Evolutionary conservation across 2,888 invertebrate species (phyloP), one percentile per base, ranked within the genome.

Genomic region (Tupiocoris notatus): DNA sequence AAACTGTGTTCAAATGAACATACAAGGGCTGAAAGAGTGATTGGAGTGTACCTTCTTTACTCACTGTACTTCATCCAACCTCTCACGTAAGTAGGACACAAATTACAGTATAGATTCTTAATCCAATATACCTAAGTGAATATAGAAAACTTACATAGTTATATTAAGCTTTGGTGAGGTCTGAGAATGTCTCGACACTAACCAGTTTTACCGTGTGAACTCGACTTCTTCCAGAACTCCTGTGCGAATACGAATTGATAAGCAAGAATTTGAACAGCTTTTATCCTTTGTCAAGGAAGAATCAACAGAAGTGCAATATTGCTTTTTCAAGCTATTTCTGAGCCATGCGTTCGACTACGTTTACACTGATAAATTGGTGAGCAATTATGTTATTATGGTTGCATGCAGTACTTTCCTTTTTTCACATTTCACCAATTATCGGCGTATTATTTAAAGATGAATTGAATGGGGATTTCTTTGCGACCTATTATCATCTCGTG

Each of bases 41-140:
- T 18, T 56, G 75, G 75, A 12, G 59, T 75, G 0, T 75, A 58
- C 20, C 23, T 75, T 12, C 23, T 75, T 25, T 75, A 66, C 21
- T 20, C 75, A 17, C 66, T 75, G 1, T 75, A 66, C 75, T 66
- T 25, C 59, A 59, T 25, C 1, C 75, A 75, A 66, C 66, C 66
- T 12, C 25, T 75, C 17, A 75, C 25, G 75, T 75, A 58, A 64
- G 65, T 57, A n/a, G n/a, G n/a, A n/a, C n/a, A n/a, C n/a, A n/a
- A n/a, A n/a, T n/a, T n/a, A n/a, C n/a, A n/a, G n/a, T n/a, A n/a
- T n/a, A n/a, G n/a, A n/a, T n/a, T n/a, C n/a, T n/a, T n/a, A n/a
- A n/a, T n/a, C n/a, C n/a, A n/a, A n/a, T n/a, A n/a, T n/a, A n/a
- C n/a, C n/a, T n/a, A n/a, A n/a, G n/a, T n/a, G n/a, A n/a, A n/a